phyloP scores from a whole-genome alignment of 1,140 invertebrate genomes.

The Lethocerus indicus region DNA sequence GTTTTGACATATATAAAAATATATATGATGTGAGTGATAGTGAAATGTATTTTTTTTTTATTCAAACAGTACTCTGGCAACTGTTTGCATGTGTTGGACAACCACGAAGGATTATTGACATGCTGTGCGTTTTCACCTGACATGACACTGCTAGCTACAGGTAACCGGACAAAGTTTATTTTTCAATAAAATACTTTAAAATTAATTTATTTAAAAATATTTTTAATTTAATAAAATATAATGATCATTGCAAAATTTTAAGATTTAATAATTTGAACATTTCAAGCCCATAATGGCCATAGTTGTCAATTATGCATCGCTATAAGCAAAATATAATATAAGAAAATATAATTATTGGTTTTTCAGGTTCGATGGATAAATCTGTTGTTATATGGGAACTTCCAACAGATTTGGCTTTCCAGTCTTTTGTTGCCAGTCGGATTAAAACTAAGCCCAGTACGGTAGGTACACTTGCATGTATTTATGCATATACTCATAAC shows the following conservation, averaged over 20 bases:
- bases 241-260: not conserved
- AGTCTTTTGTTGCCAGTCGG: conserved; percentile 12
- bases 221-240: no score
- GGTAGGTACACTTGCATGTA: not conserved
- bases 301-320: not conserved
- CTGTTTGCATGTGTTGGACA: conserved; percentile 36
- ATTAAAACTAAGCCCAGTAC: conserved; percentile 5
- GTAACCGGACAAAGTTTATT: conserved; percentile 21
- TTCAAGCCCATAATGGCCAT: not conserved
- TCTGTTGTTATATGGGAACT: conserved; percentile 35
- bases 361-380: conserved; percentile 31
- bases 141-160: conserved; percentile 32
- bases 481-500: not conserved
- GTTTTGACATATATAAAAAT: not conserved
- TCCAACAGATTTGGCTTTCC: conserved; percentile 28
- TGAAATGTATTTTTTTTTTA: not conserved
- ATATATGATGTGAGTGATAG: not conserved
- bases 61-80: conserved; percentile 27
- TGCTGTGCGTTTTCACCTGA: conserved; percentile 33
- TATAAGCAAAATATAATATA: not conserved
- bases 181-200: not conserved
- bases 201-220: no score
- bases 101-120: conserved; percentile 34
- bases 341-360: not conserved
- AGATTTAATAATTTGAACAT: not conserved